phyloP scores from a whole-genome alignment of 2,888 invertebrate genomes.

The Drosophila suboccidentalis region DNA sequence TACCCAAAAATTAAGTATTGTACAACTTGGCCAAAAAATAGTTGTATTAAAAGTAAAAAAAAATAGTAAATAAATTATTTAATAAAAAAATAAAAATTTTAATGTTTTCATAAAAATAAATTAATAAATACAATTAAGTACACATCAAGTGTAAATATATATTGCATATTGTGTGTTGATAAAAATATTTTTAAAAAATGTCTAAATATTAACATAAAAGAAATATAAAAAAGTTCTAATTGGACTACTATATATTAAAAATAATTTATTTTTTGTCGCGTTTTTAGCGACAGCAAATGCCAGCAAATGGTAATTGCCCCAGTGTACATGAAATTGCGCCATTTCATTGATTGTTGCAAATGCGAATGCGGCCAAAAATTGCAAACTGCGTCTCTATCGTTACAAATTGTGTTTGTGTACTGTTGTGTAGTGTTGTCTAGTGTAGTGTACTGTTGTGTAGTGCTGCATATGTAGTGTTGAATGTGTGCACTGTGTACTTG shows the following conservation, averaged over 20 bases:
- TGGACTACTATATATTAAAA: too few species aligned
- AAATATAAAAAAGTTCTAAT: not conserved
- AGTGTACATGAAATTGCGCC: constrained; percentile 21
- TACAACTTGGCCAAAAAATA: too few species aligned
- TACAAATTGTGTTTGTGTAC: constrained; percentile 8
- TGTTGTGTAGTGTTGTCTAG: constrained; percentile 7
- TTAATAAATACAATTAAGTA: not conserved
- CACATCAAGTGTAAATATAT: not conserved
- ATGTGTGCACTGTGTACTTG: not conserved
- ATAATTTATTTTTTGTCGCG: not conserved
- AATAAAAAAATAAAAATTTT: too few species aligned
- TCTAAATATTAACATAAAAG: not conserved
- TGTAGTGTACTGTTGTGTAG: not conserved
- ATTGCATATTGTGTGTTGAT: too few species aligned
- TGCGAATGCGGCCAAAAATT: constrained; percentile 37
- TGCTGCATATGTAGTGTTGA: constrained; percentile 9
- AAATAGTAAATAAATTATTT: too few species aligned
- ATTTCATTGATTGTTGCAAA: constrained; percentile 35
- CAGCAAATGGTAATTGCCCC: not conserved
- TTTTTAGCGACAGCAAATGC: not conserved
- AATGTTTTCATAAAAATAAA: not conserved
- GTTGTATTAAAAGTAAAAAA: too few species aligned
- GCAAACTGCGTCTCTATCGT: constrained; percentile 30
- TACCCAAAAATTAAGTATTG: not conserved
- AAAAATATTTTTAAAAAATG: not conserved